Evolutionary conservation across 2,888 invertebrate species (phyloP), one percentile per base, ranked within the genome.

Genomic region (Dryobotodes eremita): DNA sequence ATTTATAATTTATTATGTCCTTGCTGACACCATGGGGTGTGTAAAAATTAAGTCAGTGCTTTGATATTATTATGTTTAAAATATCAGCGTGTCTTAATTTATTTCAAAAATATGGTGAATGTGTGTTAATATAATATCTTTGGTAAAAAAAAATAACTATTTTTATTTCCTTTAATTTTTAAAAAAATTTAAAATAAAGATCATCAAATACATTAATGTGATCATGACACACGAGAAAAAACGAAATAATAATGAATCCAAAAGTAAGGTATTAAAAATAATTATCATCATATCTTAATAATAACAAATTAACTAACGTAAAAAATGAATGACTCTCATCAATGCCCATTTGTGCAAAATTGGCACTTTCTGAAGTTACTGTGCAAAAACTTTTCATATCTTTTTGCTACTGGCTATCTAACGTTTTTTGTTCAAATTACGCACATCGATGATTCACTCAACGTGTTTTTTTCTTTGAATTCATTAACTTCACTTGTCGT

Each of bases 291-390:
- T 55, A 48, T 23, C 15, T 48, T 26, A 64, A 42, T 66, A 57
- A 23, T 23, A 72, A 48, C 48, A 59, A 50, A 71, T 71, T 50
- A 59, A 23, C 2, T 8, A 36, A 57, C 53, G 13, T 53, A 85
- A 74, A 75, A 83, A 83, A 72, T 86, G 13, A 71, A 86, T 86
- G 17, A 20, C 26, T 10, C 64, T 69, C 75, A 86, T 83, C 73
- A 76, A 46, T 36, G 50, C 64, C 73, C 46, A 59, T 74, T 73
- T 79, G 71, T 78, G 17, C 31, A 31, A 64, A 75, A 74, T 82
- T 78, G 73, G 57, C 65, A n/a, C 72, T 73, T 73, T 82, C 65
- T 13, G 15, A 57, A 15, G 42, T 55, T 61, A 42, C 31, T 36
- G 26, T 10, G 73, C 46, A 73, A 85, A 83, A 85, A 64, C 17